A percentile compares a stretch with the other conserved stretches of the same genome.
phyloP scores from a whole-genome alignment of 2,113 vertebrate genomes.

The Sisor rabdophorus region DNA sequence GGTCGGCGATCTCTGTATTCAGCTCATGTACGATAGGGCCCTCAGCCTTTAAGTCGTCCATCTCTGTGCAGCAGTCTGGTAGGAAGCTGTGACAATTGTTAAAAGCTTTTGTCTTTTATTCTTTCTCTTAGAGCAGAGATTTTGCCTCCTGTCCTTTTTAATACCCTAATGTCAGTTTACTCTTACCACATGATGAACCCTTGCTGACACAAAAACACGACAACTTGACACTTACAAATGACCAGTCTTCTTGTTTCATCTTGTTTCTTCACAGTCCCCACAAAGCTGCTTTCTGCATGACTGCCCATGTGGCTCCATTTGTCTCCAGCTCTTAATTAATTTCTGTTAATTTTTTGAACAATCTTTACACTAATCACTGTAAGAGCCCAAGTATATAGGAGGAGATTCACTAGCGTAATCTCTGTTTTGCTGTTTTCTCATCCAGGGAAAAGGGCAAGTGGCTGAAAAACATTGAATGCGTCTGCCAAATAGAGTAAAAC shows the following conservation, averaged over 20 bases:
- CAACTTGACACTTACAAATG: neutral
- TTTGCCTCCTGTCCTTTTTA: neutral
- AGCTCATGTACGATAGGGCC: constrained; percentile 27
- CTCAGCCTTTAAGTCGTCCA: neutral
- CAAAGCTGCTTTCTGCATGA: neutral
- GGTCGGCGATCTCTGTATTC: constrained; percentile 27
- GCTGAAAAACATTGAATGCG: neutral
- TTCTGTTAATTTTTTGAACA: constrained; percentile 16
- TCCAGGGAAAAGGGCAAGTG: constrained; percentile 32
- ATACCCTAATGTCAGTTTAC: neutral
- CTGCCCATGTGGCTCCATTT: neutral
- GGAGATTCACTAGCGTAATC: neutral
- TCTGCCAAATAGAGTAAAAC: neutral
- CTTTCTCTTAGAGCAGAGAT: neutral
- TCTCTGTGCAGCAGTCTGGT: constrained; percentile 5
- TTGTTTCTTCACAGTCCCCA: constrained; percentile 1
- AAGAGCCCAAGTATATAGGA: neutral
- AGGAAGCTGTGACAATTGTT: neutral
- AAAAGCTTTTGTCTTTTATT: constrained; percentile 1
- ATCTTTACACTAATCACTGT: neutral
- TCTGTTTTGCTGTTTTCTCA: constrained; percentile 18
- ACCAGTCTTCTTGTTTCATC: neutral
- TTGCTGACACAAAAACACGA: neutral
- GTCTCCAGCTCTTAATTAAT: neutral
- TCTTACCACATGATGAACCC: neutral